Percentiles rank a stretch among this genome's conserved stretches.
Conservation (phyloP, 2,888 invertebrate species). For the Oxycera nigricornis region DNA sequence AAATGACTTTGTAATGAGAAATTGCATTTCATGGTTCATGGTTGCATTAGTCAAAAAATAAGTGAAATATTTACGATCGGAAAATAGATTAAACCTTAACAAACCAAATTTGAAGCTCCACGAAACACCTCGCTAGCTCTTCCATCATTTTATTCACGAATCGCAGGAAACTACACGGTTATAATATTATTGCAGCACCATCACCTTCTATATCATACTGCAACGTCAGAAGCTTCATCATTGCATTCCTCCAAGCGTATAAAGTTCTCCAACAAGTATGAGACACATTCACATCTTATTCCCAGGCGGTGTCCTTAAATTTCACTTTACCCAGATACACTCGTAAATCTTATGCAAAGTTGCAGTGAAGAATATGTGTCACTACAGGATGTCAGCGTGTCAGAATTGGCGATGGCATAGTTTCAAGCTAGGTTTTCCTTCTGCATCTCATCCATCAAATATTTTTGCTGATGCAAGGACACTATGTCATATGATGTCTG, state of each 20-base stretch:
- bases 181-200: background rate
- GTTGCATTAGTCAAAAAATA: too few relatives aligned
- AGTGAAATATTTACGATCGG: too few relatives aligned
- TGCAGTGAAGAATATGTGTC: background rate
- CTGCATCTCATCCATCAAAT: constrained; percentile 36
- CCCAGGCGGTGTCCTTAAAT: background rate
- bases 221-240: background rate
- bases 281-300: constrained; percentile 11
- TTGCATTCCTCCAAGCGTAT: background rate
- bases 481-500: constrained; percentile 1
- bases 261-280: background rate
- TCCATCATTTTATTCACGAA: too few relatives aligned
- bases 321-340: constrained; percentile 5
- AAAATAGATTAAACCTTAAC: too few relatives aligned
- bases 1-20: too few relatives aligned
- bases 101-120: too few relatives aligned
- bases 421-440: constrained; percentile 18
- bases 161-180: background rate
- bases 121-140: too few relatives aligned
- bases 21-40: too few relatives aligned
- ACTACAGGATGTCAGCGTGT: constrained; percentile 29
- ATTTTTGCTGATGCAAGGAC: constrained; percentile 22
- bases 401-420: constrained; percentile 19
- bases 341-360: constrained; percentile 30
- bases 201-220: constrained; percentile 12